Conservation (phyloP, 2,888 invertebrate genomes). For the Sesia apiformis region DNA sequence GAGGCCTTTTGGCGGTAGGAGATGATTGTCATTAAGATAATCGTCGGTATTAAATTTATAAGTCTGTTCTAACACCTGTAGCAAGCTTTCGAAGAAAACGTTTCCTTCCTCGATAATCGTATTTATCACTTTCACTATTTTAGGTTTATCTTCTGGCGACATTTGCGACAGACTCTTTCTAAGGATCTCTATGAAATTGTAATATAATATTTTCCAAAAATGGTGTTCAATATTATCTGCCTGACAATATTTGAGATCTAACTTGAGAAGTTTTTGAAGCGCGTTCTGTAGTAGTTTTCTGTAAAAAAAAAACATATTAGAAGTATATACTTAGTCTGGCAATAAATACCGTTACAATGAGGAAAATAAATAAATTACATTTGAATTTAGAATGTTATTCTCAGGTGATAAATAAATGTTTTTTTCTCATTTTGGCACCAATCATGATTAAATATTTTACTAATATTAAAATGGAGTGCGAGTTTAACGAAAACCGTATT, state of each 20-base stretch:
- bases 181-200: conserved; percentile 89
- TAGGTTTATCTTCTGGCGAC: conserved; percentile 75
- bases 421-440: neutral
- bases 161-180: conserved; percentile 79
- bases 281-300: conserved; percentile 79
- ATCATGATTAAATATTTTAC: neutral
- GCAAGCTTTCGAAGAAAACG: conserved; percentile 83
- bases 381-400: too few species aligned
- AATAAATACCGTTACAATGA: too few species aligned
- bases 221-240: conserved; percentile 90
- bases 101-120: conserved; percentile 86
- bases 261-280: conserved; percentile 79
- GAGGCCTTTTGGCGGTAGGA: conserved; percentile 76
- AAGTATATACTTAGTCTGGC: too few species aligned
- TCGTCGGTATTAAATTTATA: conserved; percentile 83
- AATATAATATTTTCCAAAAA: conserved; percentile 93
- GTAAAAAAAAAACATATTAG: conserved; percentile 13
- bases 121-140: conserved; percentile 78
- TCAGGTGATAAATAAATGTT: too few species aligned
- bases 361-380: too few species aligned
- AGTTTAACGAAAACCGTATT: too few species aligned
- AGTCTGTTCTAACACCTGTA: conserved; percentile 81
- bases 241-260: conserved; percentile 90
- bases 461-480: too few species aligned
- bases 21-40: conserved; percentile 74